phyloP scores from a whole-genome alignment of 2,797 vertebrate genomes.

The Lagorchestes hirsutus region DNA sequence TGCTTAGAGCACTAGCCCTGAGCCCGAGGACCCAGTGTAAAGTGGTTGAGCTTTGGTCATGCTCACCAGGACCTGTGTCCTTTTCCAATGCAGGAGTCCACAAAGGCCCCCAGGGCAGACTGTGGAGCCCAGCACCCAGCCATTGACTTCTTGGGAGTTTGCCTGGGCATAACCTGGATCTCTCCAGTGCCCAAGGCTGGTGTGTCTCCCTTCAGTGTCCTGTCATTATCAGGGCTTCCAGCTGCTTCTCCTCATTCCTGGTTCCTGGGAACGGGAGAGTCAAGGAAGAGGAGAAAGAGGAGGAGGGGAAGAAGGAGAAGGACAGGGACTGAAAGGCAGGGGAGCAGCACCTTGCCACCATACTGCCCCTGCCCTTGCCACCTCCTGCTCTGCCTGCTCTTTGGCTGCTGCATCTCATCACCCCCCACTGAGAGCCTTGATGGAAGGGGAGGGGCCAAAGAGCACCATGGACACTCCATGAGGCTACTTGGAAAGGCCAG shows the following conservation, averaged over 20 bases:
- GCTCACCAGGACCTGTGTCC: neutral
- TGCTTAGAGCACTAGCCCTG: neutral
- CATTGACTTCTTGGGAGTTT: neutral
- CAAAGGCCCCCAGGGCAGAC: neutral
- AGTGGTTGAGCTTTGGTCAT: neutral
- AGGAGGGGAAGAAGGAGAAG: neutral
- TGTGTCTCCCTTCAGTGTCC: neutral
- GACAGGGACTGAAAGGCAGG: neutral
- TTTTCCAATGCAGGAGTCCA: neutral
- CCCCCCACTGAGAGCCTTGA: neutral
- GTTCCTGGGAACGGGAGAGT: neutral
- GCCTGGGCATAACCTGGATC: neutral
- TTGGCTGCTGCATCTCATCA: neutral
- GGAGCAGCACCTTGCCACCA: neutral
- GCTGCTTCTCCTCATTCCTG: neutral
- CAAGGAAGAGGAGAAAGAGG: no score
- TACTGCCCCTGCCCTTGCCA: neutral
- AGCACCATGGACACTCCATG: neutral
- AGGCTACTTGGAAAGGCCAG: neutral
- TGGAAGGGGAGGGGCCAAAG: neutral
- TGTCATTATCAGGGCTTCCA: neutral
- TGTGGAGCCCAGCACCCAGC: neutral
- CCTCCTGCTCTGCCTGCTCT: neutral
- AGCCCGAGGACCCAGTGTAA: neutral
- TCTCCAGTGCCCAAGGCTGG: neutral